Base-by-base conservation (phyloP, 2,113 vertebrate species). In the Isichthys henryi region DNA sequence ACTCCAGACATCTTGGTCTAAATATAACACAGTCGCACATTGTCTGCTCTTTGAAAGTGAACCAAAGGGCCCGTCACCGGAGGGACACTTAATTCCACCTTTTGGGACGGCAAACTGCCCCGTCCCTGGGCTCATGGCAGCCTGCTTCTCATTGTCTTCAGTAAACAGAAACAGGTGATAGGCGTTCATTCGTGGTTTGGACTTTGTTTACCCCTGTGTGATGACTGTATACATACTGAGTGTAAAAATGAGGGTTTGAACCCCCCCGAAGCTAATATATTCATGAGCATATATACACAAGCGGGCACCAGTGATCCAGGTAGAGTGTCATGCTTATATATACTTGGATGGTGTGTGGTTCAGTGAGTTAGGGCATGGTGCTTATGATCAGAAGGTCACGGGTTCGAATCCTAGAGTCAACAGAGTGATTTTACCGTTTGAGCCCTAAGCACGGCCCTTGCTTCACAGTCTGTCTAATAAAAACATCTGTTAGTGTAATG, bases 1-100 rank as follows among this genome's bases (percentile, higher is more conserved):
- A 84, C 82, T 84, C 21, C 85, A 86, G 48, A 53, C n/a, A 49
- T 52, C 85, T 48, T 86, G 10, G 49, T 53, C 48, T 86, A 86
- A 86, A 53, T 53, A 31, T 86, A 86, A 50, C 49, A 4, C n/a
- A 1, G 85, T 52, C 27, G 15, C 49, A 19, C 48, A 50, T 31
- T 31, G 27, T n/a, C n/a, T 50, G 49, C 23, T 31, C 45, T 86
- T 31, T 86, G 27, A 53, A 35, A 31, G 13, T 5, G 49, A 86
- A 17, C 27, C 15, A 15, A 17, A 70, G 49, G 49, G 13, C 19
- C 39, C 21, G 8, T 46, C 39, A n/a, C 17, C 45, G 35, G 49
- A 53, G 49, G 85, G 84, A 52, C 23, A 52, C 84, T 52, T 86
- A 17, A 86, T 19, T 46, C 43, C 21, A 27, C 17, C 2, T 31